These are phyloP conservation scores for Paragorgia papillata DNA, from an alignment of 92 coral and sea anemone genomes.

Conservation along the genomic window DNA sequence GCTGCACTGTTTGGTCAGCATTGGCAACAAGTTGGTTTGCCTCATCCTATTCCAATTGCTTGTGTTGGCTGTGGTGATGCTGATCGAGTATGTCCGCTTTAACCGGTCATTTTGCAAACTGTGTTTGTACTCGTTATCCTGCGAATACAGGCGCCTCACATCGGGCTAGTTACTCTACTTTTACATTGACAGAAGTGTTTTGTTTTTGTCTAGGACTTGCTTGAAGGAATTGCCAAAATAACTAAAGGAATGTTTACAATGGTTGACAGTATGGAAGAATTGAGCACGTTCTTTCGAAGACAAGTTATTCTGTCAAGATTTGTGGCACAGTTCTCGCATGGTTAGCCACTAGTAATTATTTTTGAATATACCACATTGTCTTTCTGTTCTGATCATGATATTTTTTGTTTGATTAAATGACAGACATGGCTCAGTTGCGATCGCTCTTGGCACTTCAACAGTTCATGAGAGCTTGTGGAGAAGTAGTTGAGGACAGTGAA, in stretches of 20 bases:
- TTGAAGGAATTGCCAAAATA: slow-evolving; percentile 63
- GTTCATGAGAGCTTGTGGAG: slow-evolving; percentile 74
- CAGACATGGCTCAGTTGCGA: slow-evolving; percentile 71
- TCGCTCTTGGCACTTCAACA: slow-evolving; percentile 65
- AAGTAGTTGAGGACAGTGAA: slow-evolving; percentile 68
- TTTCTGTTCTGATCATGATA: neutral
- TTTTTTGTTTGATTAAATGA: neutral
- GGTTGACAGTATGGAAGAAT: slow-evolving; percentile 70
- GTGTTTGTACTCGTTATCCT: too few relatives aligned
- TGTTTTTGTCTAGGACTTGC: slow-evolving; percentile 45
- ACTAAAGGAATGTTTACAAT: slow-evolving; percentile 74
- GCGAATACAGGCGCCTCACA: too few relatives aligned
- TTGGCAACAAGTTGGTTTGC: slow-evolving; percentile 71
- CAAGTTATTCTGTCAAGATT: slow-evolving; percentile 71
- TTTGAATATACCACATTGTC: too few relatives aligned
- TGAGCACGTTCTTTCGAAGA: slow-evolving; percentile 69
- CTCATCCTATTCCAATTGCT: slow-evolving; percentile 72
- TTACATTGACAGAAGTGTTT: neutral
- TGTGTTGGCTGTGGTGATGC: slow-evolving; percentile 80
- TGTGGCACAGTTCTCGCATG: slow-evolving; percentile 54
- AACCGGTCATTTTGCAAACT: neutral
- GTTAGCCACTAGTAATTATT: too few relatives aligned
- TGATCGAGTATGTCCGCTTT: slow-evolving; percentile 56
- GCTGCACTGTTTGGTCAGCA: slow-evolving; percentile 70
- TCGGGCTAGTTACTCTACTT: too few relatives aligned